A percentile compares a stretch with the other conserved stretches of the same genome.
phyloP scores from a whole-genome alignment of 2,797 vertebrate species.

The Catharus ustulatus region DNA sequence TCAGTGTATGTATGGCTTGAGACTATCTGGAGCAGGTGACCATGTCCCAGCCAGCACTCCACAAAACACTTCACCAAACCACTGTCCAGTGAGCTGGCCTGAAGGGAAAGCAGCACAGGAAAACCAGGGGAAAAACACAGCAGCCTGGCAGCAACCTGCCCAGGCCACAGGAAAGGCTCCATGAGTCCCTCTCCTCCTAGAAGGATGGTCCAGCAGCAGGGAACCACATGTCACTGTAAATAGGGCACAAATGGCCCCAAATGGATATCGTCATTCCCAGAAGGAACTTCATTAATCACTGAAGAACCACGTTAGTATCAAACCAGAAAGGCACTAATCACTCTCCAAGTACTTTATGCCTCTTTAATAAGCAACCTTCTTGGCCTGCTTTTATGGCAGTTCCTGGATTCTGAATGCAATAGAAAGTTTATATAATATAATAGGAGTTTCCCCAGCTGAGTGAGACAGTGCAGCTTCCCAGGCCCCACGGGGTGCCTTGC shows the following conservation, averaged over 20 bases:
- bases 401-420: neutral
- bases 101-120: neutral
- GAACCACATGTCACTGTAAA: rapidly evolving
- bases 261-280: neutral
- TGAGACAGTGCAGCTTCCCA: neutral
- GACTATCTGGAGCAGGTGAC: neutral
- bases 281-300: neutral
- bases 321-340: neutral
- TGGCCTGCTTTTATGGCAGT: neutral
- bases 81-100: neutral
- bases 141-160: neutral
- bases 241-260: neutral
- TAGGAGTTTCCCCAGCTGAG: neutral
- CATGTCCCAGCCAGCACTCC: neutral
- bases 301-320: neutral
- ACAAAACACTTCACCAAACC: neutral
- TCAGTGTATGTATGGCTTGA: neutral
- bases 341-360: neutral
- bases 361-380: neutral
- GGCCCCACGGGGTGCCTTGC: neutral
- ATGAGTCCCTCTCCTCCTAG: neutral
- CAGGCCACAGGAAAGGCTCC: neutral
- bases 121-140: neutral
- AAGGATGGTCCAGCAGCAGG: neutral
- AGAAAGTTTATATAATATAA: neutral